Evolutionary conservation across 2,888 invertebrate species (phyloP), one percentile per base, ranked within the genome.

Genomic region (Agonopterix arenella): DNA sequence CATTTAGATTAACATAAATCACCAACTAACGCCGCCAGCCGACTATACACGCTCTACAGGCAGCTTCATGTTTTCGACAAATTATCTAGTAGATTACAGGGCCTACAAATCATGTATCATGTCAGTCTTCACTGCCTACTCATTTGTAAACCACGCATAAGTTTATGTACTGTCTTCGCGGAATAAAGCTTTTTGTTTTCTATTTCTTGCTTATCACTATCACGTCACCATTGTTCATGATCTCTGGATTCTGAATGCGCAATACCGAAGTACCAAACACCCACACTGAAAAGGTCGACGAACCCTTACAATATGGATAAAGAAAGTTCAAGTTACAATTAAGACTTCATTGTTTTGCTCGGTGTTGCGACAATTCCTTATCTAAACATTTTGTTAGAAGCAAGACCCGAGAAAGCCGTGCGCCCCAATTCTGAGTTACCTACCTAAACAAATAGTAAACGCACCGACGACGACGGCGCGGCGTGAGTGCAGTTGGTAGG

Each of bases 281-380:
- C 68, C 64, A 68, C 68, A 54, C 54, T 44, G 43, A 47, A 60
- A 62, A 73, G 82, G 76, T 80, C 73, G 64, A 71, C 60, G 81
- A 71, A 73, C 84, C 66, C 60, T 54, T 52, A 59, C 61, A 64
- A 64, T 68, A 68, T 68, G 68, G 65, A 67, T 70, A 66, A 71
- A 70, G 69, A 74, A 76, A 70, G 73, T 75, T 62, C 59, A 62
- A 71, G 63, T 70, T 69, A 81, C 73, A 84, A 84, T 86, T 86
- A 84, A 82, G 73, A 68, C 62, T 60, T 80, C 80, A 84, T 86
- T 86, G 88, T 88, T 84, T 84, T 68, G 67, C 66, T 61, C 54
- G 62, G 28, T 64, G 74, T 85, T 83, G 76, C 78, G 76, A 84
- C 80, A 84, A 73, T 70, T 61, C 61, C 72, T 80, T 82, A 82